Evolutionary conservation across 2,888 invertebrate genomes (phyloP), one percentile per base, ranked within the genome.

Genomic region (Tipula confusa): DNA sequence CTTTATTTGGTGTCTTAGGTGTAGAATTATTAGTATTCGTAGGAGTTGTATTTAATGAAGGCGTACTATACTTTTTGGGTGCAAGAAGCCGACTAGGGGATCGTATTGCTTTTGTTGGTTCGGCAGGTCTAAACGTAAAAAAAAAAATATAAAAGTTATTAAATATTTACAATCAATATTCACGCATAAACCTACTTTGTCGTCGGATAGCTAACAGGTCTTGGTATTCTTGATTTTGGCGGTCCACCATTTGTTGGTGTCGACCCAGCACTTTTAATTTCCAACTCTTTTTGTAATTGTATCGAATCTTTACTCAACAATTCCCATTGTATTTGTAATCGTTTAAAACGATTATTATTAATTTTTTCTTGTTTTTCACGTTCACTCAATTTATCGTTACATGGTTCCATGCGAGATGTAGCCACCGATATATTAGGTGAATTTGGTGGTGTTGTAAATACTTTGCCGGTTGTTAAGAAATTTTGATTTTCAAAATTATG

Each of bases 401-500:
- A 29, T 6, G 24, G 64, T 29, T 83, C 43, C 33, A 83, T 33
- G 15, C 43, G 43, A 29, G 43, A 43, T 29, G 38, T n/a, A n/a
- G 43, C 43, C 87, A 93, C 91, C 82, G 94, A 94, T 85, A 94
- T 93, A 89, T 94, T 94, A 82, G 94, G 94, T 79, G 94, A 94
- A 88, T 94, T 94, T 85, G 94, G 94, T 84, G 94, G 94, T 84
- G 94, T 93, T 79, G 91, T 90, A 84, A 92, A 90, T 86, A 87
- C 86, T 79, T 87, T 87, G 84, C 87, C 87, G 18, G 86, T 84
- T 33, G 82, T 79, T 29, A 83, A 43, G 28, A 31, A 83, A 82
- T 83, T 83, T 43, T 33, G 82, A 79, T 83, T 83, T 48, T 64
- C 64, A 13, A 29, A 43, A 83, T 79, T 79, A 48, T 83, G 64